phyloP scores from a whole-genome alignment of 2,797 vertebrate genomes.

The Smutsia temminckii region DNA sequence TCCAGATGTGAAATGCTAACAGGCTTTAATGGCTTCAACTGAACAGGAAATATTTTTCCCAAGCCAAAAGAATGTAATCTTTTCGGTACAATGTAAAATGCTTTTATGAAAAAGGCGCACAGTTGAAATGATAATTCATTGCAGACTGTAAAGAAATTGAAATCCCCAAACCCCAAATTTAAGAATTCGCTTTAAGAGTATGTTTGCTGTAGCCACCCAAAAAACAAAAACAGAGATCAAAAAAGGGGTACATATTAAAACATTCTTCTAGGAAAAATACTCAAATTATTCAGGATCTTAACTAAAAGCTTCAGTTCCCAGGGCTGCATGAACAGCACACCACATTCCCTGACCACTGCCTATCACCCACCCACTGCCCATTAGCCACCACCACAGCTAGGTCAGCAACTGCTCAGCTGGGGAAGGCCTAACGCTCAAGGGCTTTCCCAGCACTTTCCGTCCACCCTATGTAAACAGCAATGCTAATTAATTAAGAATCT shows the following conservation, averaged over 20 bases:
- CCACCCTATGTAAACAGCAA: constrained; percentile 22
- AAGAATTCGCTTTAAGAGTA: constrained; percentile 35
- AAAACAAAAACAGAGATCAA: not conserved
- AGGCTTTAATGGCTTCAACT: constrained; percentile 53
- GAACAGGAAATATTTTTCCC: constrained; percentile 79
- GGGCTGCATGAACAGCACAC: not conserved
- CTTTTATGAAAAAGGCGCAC: constrained; percentile 52
- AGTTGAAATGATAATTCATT: constrained; percentile 56
- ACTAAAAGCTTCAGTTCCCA: not conserved
- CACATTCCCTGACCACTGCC: not conserved
- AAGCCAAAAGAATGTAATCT: constrained; percentile 76
- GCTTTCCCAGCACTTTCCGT: not conserved
- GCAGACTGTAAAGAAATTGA: constrained; percentile 39
- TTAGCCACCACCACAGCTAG: not conserved
- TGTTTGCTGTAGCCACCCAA: not conserved
- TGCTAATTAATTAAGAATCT: not conserved
- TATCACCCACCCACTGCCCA: not conserved
- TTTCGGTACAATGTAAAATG: constrained; percentile 72
- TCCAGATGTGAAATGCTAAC: constrained; percentile 48
- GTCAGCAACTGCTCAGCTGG: not conserved
- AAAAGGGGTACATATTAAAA: not conserved
- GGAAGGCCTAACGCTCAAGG: not conserved
- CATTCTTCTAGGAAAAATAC: constrained; percentile 13
- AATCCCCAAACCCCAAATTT: constrained; percentile 19
- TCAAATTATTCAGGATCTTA: constrained; percentile 1